phyloP scores from a whole-genome alignment of 2,113 vertebrate genomes.

The Chascanopsetta lugubris region DNA sequence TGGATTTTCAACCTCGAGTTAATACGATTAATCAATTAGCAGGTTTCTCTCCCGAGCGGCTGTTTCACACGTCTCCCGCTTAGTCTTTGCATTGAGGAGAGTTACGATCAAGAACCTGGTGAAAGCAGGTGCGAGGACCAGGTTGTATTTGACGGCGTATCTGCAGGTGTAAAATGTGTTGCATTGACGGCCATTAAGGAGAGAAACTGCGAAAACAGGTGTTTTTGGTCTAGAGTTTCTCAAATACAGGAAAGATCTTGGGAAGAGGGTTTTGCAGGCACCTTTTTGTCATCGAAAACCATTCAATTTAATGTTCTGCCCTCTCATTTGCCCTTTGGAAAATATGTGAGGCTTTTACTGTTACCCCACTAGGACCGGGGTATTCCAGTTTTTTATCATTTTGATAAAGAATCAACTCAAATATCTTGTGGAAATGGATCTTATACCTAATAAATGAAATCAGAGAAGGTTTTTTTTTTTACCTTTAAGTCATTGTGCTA shows the following conservation, averaged over 20 bases:
- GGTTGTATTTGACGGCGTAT: constrained; percentile 3
- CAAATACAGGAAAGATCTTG: neutral
- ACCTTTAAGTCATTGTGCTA: too few relatives aligned
- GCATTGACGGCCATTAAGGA: constrained; percentile 6
- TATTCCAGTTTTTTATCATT: too few relatives aligned
- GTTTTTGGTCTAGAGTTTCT: neutral
- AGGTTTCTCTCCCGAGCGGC: neutral
- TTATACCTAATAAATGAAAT: too few relatives aligned
- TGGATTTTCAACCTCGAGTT: constrained; percentile 8
- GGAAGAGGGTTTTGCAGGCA: neutral
- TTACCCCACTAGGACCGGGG: too few relatives aligned
- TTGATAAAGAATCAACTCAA: too few relatives aligned
- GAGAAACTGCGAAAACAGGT: constrained; percentile 10
- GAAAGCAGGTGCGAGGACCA: neutral
- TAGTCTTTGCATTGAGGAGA: constrained; percentile 10
- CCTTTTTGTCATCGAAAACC: neutral
- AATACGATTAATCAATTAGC: constrained; percentile 1
- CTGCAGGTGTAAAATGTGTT: neutral
- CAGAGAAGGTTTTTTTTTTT: too few relatives aligned
- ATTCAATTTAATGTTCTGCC: too few relatives aligned
- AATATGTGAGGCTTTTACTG: too few relatives aligned
- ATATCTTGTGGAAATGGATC: too few relatives aligned
- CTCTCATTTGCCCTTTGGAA: too few relatives aligned
- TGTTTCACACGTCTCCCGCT: constrained; percentile 1
- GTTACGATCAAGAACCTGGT: neutral